Conservation (phyloP, 2,797 vertebrate genomes). For the Salarias fasciatus region DNA sequence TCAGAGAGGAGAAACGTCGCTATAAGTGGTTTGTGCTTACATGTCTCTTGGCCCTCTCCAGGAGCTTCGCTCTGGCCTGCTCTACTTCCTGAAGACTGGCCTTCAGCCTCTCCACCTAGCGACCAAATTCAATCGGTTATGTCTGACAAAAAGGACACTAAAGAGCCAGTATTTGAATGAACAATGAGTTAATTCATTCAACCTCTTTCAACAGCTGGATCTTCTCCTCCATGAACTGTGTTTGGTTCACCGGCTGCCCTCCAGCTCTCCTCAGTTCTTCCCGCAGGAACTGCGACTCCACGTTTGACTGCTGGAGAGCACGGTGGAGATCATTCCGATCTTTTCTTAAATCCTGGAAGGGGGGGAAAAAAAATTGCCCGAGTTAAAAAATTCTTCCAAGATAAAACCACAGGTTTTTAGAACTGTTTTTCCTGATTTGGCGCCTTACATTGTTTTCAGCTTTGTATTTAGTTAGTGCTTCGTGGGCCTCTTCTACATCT, state of each 20-base stretch:
- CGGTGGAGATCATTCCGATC: constrained; percentile 69
- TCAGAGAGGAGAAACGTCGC: no score
- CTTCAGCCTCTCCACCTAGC: constrained; percentile 80
- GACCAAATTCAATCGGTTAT: constrained; percentile 7
- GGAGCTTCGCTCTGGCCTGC: constrained; percentile 72
- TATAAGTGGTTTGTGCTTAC: no score
- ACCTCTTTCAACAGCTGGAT: constrained; percentile 80
- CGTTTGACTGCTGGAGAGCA: constrained; percentile 70
- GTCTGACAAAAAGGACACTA: background rate
- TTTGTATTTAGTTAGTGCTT: constrained; percentile 71
- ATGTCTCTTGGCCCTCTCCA: constrained; percentile 83
- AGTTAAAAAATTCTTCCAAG: no score
- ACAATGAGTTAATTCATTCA: no score
- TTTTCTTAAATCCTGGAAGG: constrained; percentile 73
- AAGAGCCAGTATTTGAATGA: background rate
- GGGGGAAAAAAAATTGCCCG: no score
- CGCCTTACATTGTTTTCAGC: constrained; percentile 74
- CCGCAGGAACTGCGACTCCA: constrained; percentile 73
- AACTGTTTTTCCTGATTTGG: background rate
- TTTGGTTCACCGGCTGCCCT: constrained; percentile 39
- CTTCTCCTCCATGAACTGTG: constrained; percentile 75
- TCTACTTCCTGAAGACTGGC: constrained; percentile 70
- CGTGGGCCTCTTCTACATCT: constrained; percentile 73
- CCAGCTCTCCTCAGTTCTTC: constrained; percentile 65
- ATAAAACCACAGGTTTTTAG: background rate